Percentiles rank a stretch among this genome's conserved stretches.
These are phyloP conservation scores for Sakesphorus luctuosus DNA, from an alignment of 2,113 vertebrate species.

Conservation along the genomic window DNA sequence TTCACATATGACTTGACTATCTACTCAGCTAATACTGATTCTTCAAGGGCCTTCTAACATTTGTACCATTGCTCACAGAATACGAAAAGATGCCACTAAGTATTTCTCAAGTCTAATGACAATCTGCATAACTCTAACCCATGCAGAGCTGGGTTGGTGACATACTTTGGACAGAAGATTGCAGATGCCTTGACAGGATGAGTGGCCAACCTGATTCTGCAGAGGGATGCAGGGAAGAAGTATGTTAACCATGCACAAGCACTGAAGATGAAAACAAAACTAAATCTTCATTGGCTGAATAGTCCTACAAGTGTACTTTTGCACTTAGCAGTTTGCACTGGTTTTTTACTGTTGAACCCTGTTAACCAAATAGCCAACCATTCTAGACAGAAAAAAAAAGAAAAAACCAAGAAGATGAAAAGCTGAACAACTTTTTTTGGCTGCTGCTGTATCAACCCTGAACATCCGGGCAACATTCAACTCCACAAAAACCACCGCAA, in stretches of 20 bases:
- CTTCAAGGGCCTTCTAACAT: neutral
- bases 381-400: neutral
- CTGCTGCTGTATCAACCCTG: neutral
- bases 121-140: neutral
- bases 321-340: neutral
- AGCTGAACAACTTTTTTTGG: neutral
- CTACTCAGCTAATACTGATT: neutral
- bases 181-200: neutral
- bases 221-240: neutral
- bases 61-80: neutral
- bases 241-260: neutral
- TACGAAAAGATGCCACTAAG: neutral
- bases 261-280: neutral
- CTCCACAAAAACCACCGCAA: neutral
- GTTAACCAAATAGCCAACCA: neutral
- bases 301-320: neutral
- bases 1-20: neutral
- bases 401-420: neutral
- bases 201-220: neutral
- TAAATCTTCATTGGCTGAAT: neutral
- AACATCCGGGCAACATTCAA: neutral
- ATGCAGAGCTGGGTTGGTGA: neutral
- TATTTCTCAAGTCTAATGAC: neutral
- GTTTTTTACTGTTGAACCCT: neutral
- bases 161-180: neutral